Evolutionary conservation across 1,140 invertebrate genomes (phyloP).

Genomic region (Babylonia areolata): DNA sequence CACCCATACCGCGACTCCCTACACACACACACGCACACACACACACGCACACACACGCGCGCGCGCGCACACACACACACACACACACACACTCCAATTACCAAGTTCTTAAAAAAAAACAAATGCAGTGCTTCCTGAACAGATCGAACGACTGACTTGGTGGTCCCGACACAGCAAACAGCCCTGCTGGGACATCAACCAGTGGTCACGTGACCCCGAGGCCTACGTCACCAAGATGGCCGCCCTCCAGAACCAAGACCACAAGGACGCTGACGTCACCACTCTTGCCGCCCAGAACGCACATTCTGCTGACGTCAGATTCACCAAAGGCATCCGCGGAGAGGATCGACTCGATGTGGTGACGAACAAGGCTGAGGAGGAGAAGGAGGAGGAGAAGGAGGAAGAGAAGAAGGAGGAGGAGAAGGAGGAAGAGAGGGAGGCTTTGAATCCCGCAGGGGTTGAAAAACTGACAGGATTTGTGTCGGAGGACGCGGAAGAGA

Average conservation of each 20-base stretch:
- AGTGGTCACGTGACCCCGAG: constrained; percentile 34
- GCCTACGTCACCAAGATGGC: background rate
- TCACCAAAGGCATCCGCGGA: background rate
- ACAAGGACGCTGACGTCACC: background rate
- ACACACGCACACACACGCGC: too few relatives aligned
- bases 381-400: background rate
- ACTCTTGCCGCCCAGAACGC: background rate
- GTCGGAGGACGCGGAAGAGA: background rate
- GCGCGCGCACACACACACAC: too few relatives aligned
- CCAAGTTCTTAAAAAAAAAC: too few relatives aligned
- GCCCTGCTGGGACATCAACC: constrained; percentile 70
- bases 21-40: too few relatives aligned
- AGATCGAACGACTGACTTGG: constrained; percentile 77
- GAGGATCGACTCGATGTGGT: too few relatives aligned
- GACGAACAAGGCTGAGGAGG: too few relatives aligned
- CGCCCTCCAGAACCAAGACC: background rate
- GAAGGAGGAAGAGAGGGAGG: background rate
- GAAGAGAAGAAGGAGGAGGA: background rate
- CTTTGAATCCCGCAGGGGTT: background rate
- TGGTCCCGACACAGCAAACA: constrained; percentile 73
- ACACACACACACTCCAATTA: too few relatives aligned
- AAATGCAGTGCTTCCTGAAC: constrained; percentile 13
- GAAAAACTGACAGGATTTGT: background rate
- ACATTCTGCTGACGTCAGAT: background rate
- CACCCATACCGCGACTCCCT: too few relatives aligned